phyloP scores from a whole-genome alignment of 30 jellyfish, hydroid and myxozoan genomes.

The Calvadosia cruxmelitensis region DNA sequence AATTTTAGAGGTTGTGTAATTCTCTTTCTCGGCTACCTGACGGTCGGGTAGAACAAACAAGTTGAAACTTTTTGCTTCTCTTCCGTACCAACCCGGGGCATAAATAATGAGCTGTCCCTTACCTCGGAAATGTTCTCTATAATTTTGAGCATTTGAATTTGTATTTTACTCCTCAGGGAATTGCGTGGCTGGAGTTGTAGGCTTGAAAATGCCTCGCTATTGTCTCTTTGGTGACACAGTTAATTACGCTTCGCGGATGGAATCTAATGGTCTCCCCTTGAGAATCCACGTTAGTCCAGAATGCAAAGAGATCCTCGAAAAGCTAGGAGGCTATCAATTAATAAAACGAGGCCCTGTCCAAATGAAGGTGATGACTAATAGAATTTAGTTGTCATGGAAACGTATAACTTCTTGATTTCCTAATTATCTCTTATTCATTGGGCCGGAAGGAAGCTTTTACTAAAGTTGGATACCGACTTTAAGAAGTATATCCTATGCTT shows the following conservation, averaged over 20 bases:
- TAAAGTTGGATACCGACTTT: too few species aligned
- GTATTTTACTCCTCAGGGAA: constrained; percentile 35
- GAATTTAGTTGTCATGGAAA: neutral
- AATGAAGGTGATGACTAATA: constrained; percentile 49
- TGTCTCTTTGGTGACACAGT: constrained; percentile 95
- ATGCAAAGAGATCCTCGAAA: constrained; percentile 61
- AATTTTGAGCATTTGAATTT: neutral
- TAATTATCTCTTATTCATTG: too few species aligned
- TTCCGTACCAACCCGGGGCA: too few species aligned
- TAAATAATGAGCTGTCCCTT: too few species aligned
- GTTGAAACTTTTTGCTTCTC: too few species aligned
- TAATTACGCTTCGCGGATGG: constrained; percentile 91
- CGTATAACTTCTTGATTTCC: too few species aligned
- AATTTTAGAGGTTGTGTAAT: too few species aligned
- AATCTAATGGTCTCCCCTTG: constrained; percentile 89
- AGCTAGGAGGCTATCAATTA: constrained; percentile 56
- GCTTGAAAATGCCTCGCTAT: constrained; percentile 91
- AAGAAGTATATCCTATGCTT: too few species aligned
- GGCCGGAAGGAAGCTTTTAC: too few species aligned
- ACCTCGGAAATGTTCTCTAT: neutral
- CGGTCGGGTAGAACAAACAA: too few species aligned
- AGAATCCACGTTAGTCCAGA: constrained; percentile 91
- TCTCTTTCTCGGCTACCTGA: too few species aligned
- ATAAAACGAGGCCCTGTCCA: constrained; percentile 73
- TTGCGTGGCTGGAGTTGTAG: constrained; percentile 97